Conservation (phyloP, 2,797 vertebrate species). For the Xerus rutilus region DNA sequence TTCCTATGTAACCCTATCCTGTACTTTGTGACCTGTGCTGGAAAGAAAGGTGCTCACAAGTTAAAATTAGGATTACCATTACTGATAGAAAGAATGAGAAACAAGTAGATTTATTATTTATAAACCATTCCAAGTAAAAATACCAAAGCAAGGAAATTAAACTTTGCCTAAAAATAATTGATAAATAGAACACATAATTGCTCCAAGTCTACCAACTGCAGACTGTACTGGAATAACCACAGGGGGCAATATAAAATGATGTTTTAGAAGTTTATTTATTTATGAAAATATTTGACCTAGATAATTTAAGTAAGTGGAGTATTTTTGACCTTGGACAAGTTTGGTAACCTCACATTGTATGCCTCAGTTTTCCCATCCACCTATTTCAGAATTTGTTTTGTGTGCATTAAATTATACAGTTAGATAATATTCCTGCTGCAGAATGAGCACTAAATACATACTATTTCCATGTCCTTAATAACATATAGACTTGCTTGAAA, state of each 20-base stretch:
- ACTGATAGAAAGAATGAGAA: constrained; percentile 3
- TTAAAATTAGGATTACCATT: constrained; percentile 50
- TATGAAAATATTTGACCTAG: background rate
- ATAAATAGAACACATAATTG: background rate
- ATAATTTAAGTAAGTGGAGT: background rate
- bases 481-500: background rate
- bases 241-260: background rate
- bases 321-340: background rate
- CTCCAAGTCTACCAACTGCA: background rate
- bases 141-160: constrained; percentile 46
- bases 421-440: background rate
- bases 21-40: constrained; percentile 20
- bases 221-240: background rate
- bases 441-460: constrained; percentile 39
- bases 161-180: constrained; percentile 61
- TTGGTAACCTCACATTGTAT: background rate
- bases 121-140: background rate
- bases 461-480: background rate
- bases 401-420: background rate
- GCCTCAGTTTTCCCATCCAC: constrained; percentile 3
- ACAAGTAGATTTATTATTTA: constrained; percentile 41
- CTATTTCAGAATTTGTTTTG: constrained; percentile 41
- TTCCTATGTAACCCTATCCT: background rate
- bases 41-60: constrained; percentile 34
- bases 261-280: background rate